Base-by-base conservation (phyloP, 2,888 invertebrate genomes). In the Eurois occulta region DNA sequence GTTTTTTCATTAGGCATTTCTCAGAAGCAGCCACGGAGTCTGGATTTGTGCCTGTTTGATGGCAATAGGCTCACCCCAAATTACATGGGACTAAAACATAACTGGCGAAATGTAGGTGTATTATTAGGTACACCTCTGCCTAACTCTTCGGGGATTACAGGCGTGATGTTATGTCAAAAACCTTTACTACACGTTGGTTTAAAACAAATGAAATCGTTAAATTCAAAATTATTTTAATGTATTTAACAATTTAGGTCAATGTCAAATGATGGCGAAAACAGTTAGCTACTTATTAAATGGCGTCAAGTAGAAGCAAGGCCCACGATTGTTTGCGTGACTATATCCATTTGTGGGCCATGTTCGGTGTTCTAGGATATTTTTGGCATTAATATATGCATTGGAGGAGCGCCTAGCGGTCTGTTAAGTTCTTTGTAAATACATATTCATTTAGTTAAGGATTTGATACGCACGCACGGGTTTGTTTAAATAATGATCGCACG, bases 261-360 rank as follows among this genome's bases (percentile, higher is more conserved):
- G 88, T 80, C 79, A 78, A 72, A 76, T 69, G 70, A 68, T 84
- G 52, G 83, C 79, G 35, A 82, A 88, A 82, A 79, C 38, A 65
- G n/a, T 43, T 16, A 52, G 32, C 41, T 86, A 80, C 78, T 81
- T 84, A 79, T 66, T 77, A 86, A 84, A 86, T 78, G 71, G 83
- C 85, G 80, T 87, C 80, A 86, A 88, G 84, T 81, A 86, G 87
- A 86, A 87, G 82, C 86, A 86, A 88, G 84, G 81, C 83, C 88
- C 81, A 78, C 79, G 86, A 87, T 86, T 86, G 86, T 79, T 94
- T 89, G 94, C 94, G 94, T 95, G 94, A 93, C 93, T 75, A 80
- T 81, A 88, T 88, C 88, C 91, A 94, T 94, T 94, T 92, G 89
- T 87, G 48, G 74, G 86, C 83, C 80, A 87, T 89, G 89, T 93